Evolutionary conservation across 2,797 vertebrate genomes (phyloP), one percentile per base, ranked within the genome.

Genomic region (Amphiprion clarkii): DNA sequence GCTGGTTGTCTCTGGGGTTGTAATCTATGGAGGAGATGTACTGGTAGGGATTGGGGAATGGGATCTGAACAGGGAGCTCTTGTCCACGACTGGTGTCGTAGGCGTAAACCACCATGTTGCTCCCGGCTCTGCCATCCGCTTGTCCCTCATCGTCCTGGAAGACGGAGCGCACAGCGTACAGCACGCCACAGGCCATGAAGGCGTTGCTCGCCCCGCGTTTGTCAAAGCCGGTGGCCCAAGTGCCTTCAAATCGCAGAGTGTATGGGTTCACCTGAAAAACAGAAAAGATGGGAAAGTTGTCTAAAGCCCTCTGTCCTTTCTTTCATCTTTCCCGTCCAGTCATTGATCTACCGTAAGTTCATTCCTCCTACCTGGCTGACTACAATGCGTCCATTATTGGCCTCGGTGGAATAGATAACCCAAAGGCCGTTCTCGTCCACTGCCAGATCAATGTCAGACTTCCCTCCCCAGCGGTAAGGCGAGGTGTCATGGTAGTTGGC

Each of bases 401-500:
- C 94, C 87, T 98, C 97, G 0, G 97, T 98, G 71, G 97, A 97
- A 60, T 98, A 98, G 76, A 99, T 96, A 27, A 97, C 97, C 97
- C 97, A 99, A 1, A 99, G 93, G 36, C 97, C 97, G 0, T 97
- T 97, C 92, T 99, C 97, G 0, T 98, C 97, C 89, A 98, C 97
- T 0, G 97, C 97, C 87, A 99, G 89, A 90, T 99, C 97, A 10
- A 98, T 97, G 92, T 98, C 97, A 0, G 97, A 97, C 79, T 99
- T 98, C 79, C 97, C 97, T 1, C 97, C 97, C 97, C 97, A 98
- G 74, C 97, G 96, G 71, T 98, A 98, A 0, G 97, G 97, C 0
- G 97, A 97, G 0, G 97, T 98, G 91, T 98, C 97, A 4, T 99
- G 97, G 83, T 97, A 98, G 92, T 98, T 98, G 84, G 97, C 97